Evolutionary conservation across 2,113 vertebrate genomes (phyloP).

Genomic region (Desmodus rotundus): DNA sequence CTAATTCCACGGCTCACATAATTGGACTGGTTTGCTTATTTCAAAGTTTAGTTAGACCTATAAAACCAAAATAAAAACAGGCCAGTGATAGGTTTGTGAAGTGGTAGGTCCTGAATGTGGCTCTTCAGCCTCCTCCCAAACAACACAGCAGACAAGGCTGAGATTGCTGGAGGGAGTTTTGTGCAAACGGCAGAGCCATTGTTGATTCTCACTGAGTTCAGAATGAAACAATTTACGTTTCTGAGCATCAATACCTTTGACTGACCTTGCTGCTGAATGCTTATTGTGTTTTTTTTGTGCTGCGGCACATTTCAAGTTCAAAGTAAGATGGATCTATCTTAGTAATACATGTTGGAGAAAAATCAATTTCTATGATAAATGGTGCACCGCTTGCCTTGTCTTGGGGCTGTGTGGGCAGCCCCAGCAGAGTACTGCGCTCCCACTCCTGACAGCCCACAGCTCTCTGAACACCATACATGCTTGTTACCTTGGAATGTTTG

Average conservation of each 20-base stretch:
- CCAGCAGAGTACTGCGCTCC: not conserved
- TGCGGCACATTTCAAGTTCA: constrained; percentile 17
- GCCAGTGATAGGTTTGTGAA: not conserved
- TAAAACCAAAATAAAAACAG: not conserved
- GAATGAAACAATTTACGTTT: constrained; percentile 25
- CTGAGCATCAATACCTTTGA: not conserved
- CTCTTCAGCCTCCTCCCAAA: not conserved
- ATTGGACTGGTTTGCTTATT: not conserved
- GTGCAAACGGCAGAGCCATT: not conserved
- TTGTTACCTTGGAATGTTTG: not conserved
- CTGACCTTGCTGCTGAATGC: constrained; percentile 40
- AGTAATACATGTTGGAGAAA: not conserved
- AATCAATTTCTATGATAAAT: constrained; percentile 44
- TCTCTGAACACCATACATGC: not conserved
- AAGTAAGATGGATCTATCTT: constrained; percentile 49
- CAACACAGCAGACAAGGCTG: not conserved
- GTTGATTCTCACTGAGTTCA: constrained; percentile 11
- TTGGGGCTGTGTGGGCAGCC: not conserved
- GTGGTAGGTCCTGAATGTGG: not conserved
- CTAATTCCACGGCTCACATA: not conserved
- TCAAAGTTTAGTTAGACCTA: not conserved
- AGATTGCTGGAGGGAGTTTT: not conserved
- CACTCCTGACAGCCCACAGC: not conserved
- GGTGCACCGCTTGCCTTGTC: not conserved
- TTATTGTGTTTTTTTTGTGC: constrained; percentile 34